Percentiles rank a stretch among this genome's conserved stretches.
Evolutionary conservation across 2,888 invertebrate genomes (phyloP).

Genomic region (Acanthococcus lagerstroemiae): DNA sequence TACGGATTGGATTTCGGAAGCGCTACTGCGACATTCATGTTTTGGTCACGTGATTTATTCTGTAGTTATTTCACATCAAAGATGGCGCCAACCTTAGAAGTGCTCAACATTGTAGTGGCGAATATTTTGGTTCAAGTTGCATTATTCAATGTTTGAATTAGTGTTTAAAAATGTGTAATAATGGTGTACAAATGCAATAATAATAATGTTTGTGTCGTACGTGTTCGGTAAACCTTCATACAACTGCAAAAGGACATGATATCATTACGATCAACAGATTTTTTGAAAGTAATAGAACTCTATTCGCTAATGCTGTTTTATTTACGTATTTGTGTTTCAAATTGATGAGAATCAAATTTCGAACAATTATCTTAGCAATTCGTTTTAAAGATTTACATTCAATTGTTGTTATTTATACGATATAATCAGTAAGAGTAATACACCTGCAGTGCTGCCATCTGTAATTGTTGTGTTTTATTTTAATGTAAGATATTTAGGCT

Average conservation of each 20-base stretch:
- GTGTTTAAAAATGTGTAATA: conserved; percentile 2
- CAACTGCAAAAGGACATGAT: conserved; percentile 24
- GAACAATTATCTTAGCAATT: neutral
- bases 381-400: neutral
- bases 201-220: neutral
- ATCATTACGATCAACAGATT: conserved; percentile 27
- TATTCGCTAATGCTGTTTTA: neutral
- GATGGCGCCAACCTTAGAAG: conserved; percentile 48
- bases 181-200: conserved; percentile 2
- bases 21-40: conserved; percentile 37
- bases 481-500: conserved; percentile 10
- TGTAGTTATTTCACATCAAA: conserved; percentile 48
- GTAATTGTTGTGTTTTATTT: conserved; percentile 27
- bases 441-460: conserved; percentile 28
- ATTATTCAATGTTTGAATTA: conserved; percentile 13
- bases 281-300: conserved; percentile 11
- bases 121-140: conserved; percentile 14
- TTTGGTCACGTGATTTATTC: conserved; percentile 46
- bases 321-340: neutral
- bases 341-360: neutral
- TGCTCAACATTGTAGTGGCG: conserved; percentile 10
- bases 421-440: conserved; percentile 21
- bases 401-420: conserved; percentile 17
- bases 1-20: neutral
- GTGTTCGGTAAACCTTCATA: neutral